Base-by-base conservation (phyloP, 2,888 invertebrate species). In the Athrips mouffetella region DNA sequence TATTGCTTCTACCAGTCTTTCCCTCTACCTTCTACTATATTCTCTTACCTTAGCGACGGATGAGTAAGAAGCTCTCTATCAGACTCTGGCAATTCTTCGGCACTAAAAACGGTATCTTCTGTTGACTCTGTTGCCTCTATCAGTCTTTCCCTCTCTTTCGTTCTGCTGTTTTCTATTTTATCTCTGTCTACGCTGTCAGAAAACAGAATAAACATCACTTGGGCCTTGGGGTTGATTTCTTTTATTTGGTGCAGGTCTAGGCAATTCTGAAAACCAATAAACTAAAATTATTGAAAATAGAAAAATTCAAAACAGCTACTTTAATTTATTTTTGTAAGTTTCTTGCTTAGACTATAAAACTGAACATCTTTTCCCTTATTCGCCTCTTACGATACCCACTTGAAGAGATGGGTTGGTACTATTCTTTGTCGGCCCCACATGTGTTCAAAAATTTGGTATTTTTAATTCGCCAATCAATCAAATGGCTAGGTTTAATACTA, bases 161-260 rank as follows among this genome's bases (percentile, higher is more conserved):
- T n/a, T 49, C 51, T 48, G 45, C 50, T 53, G 46, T 56, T 60
- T 58, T 49, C 48, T 25, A 25, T 35, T 20, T 3, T 6, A 5
- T 35, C 25, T 15, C 53, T 31, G 23, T 70, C 70, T 13, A 33
- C 53, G 50, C 78, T 79, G 57, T 82, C 73, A 0, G 82, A 70
- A 65, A 88, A 82, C 10, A 89, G 70, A 6, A 82, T 53, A 72
- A 89, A 88, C 15, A 83, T 63, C 1, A 84, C 63, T 59, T 86
- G 86, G 1, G 81, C 63, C 63, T 80, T 76, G 0, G 79, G 69
- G 54, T 85, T 76, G 15, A 87, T 57, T 44, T 87, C 83, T 44
- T 84, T 87, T 15, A 81, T 65, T 59, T 89, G 89, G 47, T 84
- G 80, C 3, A 89, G 75, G 52, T 89, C 89, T n/a, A 88, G 67